A percentile compares a stretch with the other conserved stretches of the same genome.
Conservation (phyloP, 2,888 invertebrate genomes). For the Odontocerum albicorne region DNA sequence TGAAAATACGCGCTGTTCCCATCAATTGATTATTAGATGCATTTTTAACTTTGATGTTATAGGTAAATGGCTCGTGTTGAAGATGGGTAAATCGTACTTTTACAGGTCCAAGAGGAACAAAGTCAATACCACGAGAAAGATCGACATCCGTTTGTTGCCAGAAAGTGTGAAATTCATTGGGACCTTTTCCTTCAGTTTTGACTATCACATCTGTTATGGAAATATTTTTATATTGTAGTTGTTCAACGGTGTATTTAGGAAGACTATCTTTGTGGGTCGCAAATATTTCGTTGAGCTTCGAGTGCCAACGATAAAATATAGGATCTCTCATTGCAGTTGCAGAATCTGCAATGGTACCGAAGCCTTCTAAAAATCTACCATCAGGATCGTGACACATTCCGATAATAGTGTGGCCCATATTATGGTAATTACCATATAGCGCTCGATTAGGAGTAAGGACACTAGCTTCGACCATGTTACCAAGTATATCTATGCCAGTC, state of each 20-base stretch:
- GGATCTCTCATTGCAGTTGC: slow-evolving; percentile 1
- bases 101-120: neutral
- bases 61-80: slow-evolving; percentile 40
- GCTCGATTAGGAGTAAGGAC: neutral
- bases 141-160: slow-evolving; percentile 2
- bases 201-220: neutral
- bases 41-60: slow-evolving; percentile 34
- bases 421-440: neutral
- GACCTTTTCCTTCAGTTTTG: neutral
- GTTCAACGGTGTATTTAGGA: neutral
- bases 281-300: slow-evolving; percentile 1
- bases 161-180: slow-evolving; percentile 1
- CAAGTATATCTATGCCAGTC: neutral
- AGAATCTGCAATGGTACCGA: neutral
- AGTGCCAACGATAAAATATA: neutral
- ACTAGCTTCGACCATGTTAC: neutral
- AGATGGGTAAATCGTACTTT: slow-evolving; percentile 39
- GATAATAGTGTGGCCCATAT: neutral
- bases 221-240: neutral
- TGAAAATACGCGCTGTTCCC: slow-evolving; percentile 42
- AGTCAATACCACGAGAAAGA: slow-evolving; percentile 1
- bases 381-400: neutral
- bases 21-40: slow-evolving; percentile 11
- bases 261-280: neutral
- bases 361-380: neutral